These are phyloP conservation scores for Pentalonia nigronervosa DNA, from an alignment of 1,140 invertebrate species.

Conservation along the genomic window DNA sequence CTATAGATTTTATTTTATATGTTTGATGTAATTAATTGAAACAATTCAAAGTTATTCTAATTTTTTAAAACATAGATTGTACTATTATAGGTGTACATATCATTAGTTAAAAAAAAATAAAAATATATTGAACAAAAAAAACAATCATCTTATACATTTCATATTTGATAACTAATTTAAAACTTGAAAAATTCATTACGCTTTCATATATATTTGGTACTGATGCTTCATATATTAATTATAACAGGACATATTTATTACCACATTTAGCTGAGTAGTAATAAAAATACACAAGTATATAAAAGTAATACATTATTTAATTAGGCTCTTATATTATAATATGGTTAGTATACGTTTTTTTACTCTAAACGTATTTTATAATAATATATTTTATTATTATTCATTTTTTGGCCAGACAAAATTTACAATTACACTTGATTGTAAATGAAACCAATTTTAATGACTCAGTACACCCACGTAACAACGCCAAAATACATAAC, in stretches of 20 bases:
- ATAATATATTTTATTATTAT: background rate
- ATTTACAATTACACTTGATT: background rate
- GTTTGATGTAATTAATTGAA: background rate
- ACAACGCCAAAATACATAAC: background rate
- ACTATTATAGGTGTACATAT: too few relatives aligned
- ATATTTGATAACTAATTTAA: background rate
- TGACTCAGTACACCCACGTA: background rate
- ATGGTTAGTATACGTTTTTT: background rate
- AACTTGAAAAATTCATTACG: background rate
- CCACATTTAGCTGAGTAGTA: background rate
- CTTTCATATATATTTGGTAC: background rate
- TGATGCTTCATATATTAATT: background rate
- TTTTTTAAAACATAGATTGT: too few relatives aligned
- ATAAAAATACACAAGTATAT: background rate
- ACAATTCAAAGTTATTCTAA: too few relatives aligned
- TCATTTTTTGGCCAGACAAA: background rate
- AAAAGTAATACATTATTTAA: background rate
- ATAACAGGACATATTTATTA: background rate
- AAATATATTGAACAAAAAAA: background rate
- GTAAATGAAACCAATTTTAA: conserved; percentile 31
- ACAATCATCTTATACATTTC: background rate
- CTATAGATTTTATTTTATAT: background rate
- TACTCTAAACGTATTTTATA: background rate
- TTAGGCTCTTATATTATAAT: background rate
- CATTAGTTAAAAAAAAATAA: too few relatives aligned